Evolutionary conservation across 2,797 vertebrate species (phyloP), one percentile per base, ranked within the genome.

Genomic region (Crax fasciolata): DNA sequence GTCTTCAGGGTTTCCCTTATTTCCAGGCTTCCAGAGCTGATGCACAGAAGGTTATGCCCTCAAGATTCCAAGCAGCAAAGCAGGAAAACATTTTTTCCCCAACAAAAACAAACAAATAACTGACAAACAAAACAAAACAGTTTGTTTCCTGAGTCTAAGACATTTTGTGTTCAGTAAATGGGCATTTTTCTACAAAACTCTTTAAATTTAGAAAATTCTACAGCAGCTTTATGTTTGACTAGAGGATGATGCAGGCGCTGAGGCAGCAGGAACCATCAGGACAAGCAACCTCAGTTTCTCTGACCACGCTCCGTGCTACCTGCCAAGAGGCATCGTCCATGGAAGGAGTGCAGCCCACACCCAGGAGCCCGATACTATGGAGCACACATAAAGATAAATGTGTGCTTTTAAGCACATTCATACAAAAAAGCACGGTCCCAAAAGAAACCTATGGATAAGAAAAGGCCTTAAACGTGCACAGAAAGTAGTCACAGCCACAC

Each of bases 61-160:
- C 6, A 5, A 90, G 74, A 82, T 66, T 30, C 11, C 55, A 86
- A 90, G 66, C 28, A 46, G 38, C 41, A 93, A 86, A 84, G 46
- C 49, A 88, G 43, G 20, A 94, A 92, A 68, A 38, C 0, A 1
- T 32, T 52, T 30, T 76, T 51, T 25, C 80, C 89, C 61, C 54
- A 84, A 32, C 68, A 30, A 91, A 86, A 95, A 77, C 12, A 70
- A 88, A 70, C 16, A 78, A 84, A 87, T 39, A 75, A 73, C 28
- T 39, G 5, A 28, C 38, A 49, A 43, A 48, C 54, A 7, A 41
- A 44, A 41, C 24, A 55, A 39, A 32, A 1, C n/a, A 86, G 10
- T 24, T 62, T 72, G 11, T 38, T 89, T 89, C 54, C 49, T 4
- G 30, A 89, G 18, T 62, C 66, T 28, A 58, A 75, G 58, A 62